These are phyloP conservation scores for Oryzias sinensis DNA, from an alignment of 2,797 vertebrate species.

Conservation along the genomic window DNA sequence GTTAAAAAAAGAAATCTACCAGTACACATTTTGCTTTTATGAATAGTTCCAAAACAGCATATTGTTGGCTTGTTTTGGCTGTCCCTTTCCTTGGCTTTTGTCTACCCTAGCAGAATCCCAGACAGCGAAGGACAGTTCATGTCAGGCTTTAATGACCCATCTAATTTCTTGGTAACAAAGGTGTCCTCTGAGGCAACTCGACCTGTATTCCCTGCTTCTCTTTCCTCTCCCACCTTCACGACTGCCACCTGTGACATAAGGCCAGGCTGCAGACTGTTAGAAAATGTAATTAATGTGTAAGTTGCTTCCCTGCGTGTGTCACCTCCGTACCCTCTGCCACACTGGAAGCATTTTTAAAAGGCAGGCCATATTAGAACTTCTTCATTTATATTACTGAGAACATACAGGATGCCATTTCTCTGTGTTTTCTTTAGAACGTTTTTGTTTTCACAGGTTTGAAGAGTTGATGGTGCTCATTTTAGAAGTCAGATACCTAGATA, in stretches of 20 bases:
- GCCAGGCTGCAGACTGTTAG: slow-evolving; percentile 45
- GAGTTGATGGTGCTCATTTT: too few relatives aligned
- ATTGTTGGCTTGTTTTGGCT: slow-evolving; percentile 26
- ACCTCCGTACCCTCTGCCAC: slow-evolving; percentile 31
- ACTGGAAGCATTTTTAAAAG: slow-evolving; percentile 29
- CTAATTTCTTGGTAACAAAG: slow-evolving; percentile 64
- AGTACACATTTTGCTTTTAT: slow-evolving; percentile 38
- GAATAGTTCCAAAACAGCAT: slow-evolving; percentile 15
- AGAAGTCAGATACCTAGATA: too few relatives aligned
- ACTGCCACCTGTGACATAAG: slow-evolving; percentile 59
- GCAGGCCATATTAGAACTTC: neutral
- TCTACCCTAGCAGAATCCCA: slow-evolving; percentile 58
- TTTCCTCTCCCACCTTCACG: slow-evolving; percentile 36
- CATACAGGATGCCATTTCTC: neutral
- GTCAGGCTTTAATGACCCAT: slow-evolving; percentile 79
- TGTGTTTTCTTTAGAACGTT: neutral
- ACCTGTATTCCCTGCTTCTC: slow-evolving; percentile 56
- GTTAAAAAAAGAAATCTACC: too few relatives aligned
- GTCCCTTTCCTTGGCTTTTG: slow-evolving; percentile 31
- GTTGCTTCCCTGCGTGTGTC: slow-evolving; percentile 37
- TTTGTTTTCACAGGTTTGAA: neutral
- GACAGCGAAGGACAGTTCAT: slow-evolving; percentile 78
- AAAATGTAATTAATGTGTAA: slow-evolving; percentile 59
- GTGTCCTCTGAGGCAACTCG: slow-evolving; percentile 51
- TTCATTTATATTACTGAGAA: neutral